Conservation (phyloP, 2,797 vertebrate genomes). For the Melanitta fusca region DNA sequence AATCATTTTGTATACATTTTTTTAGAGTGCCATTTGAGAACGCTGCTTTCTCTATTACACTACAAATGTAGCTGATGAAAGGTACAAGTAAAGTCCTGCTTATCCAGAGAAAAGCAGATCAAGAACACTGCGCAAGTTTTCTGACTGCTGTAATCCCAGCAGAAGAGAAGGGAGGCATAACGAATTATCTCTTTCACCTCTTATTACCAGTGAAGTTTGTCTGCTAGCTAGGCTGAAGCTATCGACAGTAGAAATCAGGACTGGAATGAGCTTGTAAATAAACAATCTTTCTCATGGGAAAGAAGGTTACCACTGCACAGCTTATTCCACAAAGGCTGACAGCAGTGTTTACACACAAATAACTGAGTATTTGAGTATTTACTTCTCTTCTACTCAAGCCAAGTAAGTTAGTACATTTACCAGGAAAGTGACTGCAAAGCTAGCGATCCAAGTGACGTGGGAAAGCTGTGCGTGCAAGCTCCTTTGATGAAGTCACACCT, state of each 20-base stretch:
- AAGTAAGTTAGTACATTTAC: background rate
- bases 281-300: background rate
- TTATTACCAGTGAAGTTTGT: background rate
- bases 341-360: background rate
- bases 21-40: background rate
- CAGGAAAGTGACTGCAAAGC: background rate
- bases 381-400: conserved; percentile 6
- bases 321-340: background rate
- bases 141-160: background rate
- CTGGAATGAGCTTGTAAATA: background rate
- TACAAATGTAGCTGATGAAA: background rate
- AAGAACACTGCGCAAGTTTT: background rate
- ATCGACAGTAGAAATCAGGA: background rate
- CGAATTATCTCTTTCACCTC: background rate
- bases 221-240: background rate
- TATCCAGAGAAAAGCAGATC: conserved; percentile 8
- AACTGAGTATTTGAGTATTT: background rate
- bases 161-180: background rate
- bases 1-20: background rate
- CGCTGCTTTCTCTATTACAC: background rate
- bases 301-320: background rate
- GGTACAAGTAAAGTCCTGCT: background rate
- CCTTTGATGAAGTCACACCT: conserved; percentile 26
- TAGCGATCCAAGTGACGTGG: background rate
- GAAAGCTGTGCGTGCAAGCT: background rate